Evolutionary conservation across 2,113 vertebrate genomes (phyloP).

Genomic region (Zonotrichia leucophrys): DNA sequence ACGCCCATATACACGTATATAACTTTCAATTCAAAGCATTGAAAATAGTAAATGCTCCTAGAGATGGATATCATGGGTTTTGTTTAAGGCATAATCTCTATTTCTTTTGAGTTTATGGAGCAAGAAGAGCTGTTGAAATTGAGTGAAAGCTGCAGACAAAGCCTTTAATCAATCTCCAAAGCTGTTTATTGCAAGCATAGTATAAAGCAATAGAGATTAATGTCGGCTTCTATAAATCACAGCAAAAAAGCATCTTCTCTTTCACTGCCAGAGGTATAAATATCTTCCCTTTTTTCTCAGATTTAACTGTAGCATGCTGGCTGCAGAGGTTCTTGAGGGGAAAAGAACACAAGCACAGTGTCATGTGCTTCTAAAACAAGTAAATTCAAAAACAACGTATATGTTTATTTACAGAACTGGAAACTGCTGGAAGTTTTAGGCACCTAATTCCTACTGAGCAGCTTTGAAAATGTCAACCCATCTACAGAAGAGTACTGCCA

Average conservation of each 20-base stretch:
- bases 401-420: not conserved
- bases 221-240: slow-evolving; percentile 55
- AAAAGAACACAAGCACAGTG: not conserved
- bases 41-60: slow-evolving; percentile 14
- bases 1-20: not conserved
- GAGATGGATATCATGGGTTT: slow-evolving; percentile 34
- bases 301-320: not conserved
- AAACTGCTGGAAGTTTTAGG: not conserved
- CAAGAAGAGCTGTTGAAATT: slow-evolving; percentile 54
- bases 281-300: slow-evolving; percentile 19
- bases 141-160: slow-evolving; percentile 54
- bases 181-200: slow-evolving; percentile 35
- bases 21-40: not conserved
- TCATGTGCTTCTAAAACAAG: not conserved
- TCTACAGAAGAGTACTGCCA: not conserved
- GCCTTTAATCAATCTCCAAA: slow-evolving; percentile 66
- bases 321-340: not conserved
- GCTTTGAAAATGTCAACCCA: not conserved
- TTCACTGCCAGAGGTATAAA: slow-evolving; percentile 41
- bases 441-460: not conserved
- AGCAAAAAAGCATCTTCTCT: slow-evolving; percentile 35
- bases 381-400: not conserved
- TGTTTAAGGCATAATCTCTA: slow-evolving; percentile 52
- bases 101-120: slow-evolving; percentile 62
- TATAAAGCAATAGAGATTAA: slow-evolving; percentile 61